phyloP scores from a whole-genome alignment of 2,797 vertebrate species.

The Rhynchotus rufescens region DNA sequence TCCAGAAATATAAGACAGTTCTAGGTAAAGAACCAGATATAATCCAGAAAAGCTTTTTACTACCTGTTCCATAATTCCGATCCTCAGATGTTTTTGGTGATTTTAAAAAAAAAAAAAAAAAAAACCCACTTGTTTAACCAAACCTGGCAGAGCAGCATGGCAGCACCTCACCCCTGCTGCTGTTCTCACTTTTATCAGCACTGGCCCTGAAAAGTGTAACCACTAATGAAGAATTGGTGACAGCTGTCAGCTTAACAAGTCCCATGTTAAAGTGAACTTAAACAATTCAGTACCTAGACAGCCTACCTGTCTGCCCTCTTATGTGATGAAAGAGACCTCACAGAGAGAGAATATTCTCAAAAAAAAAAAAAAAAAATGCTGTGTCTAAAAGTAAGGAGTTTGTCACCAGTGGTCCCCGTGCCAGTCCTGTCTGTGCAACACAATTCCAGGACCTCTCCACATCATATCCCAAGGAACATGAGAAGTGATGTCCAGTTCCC shows the following conservation, averaged over 20 bases:
- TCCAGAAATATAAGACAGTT: constrained; percentile 2
- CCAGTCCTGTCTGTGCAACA: not conserved
- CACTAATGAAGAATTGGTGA: not conserved
- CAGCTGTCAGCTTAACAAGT: not conserved
- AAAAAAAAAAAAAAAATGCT: too few species aligned
- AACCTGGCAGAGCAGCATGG: constrained; percentile 45
- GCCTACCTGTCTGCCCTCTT: not conserved
- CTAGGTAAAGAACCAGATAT: not conserved
- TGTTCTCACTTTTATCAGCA: not conserved
- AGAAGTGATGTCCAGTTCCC: not conserved
- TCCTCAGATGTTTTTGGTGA: constrained; percentile 23
- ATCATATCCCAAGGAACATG: not conserved
- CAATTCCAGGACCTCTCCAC: not conserved
- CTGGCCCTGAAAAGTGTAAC: constrained; percentile 7
- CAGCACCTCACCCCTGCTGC: not conserved
- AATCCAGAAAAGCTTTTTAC: not conserved
- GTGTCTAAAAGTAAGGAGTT: not conserved
- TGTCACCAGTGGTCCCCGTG: not conserved
- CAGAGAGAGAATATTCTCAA: not conserved
- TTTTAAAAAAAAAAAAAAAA: too few species aligned
- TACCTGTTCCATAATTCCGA: constrained; percentile 18
- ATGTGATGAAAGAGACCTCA: not conserved
- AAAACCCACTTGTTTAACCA: constrained; percentile 13
- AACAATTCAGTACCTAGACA: not conserved
- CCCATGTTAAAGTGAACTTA: not conserved